Evolutionary conservation across 2,888 invertebrate genomes (phyloP), one percentile per base, ranked within the genome.

Genomic region (Dryobotodes eremita): DNA sequence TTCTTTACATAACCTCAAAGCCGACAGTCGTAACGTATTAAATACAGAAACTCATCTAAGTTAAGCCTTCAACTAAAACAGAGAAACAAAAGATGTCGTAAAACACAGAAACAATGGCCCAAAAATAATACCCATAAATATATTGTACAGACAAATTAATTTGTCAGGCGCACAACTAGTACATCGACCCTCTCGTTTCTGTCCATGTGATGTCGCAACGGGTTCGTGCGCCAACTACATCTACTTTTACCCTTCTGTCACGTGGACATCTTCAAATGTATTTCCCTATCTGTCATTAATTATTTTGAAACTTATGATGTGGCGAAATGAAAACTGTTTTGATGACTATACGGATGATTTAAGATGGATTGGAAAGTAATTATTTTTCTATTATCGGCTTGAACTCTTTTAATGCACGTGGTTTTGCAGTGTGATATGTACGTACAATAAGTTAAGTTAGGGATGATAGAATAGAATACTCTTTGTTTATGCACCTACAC

Each of bases 231-330:
- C 87, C 87, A 87, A 87, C 50, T 31, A 46, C n/a, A 65, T 59
- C 57, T 84, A 75, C 80, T 74, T 65, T 77, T 80, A 80, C 87
- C 74, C 65, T 5, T 13, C 36, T 7, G 71, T 84, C 85, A 87
- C 80, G 85, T 80, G 76, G 61, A 17, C 48, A 65, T 57, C 62
- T 62, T 31, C n/a, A 15, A 55, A 77, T 79, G 53, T 69, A 77
- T 85, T 85, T 85, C 80, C 85, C 65, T 72, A 64, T 77, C 66
- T 50, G 73, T 84, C 87, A 80, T 69, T 48, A 8, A 71, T 77
- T 75, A 77, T 75, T 85, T 77, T 65, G 17, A 70, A 70, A 80
- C 70, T 69, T 66, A 64, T 70, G 71, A 84, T 15, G 62, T 36
- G 48, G 15, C n/a, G 59, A 81, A 36, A 64, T 53, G 23, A 42